Conservation (phyloP, 2,113 vertebrate species). For the Antigone vipio region DNA sequence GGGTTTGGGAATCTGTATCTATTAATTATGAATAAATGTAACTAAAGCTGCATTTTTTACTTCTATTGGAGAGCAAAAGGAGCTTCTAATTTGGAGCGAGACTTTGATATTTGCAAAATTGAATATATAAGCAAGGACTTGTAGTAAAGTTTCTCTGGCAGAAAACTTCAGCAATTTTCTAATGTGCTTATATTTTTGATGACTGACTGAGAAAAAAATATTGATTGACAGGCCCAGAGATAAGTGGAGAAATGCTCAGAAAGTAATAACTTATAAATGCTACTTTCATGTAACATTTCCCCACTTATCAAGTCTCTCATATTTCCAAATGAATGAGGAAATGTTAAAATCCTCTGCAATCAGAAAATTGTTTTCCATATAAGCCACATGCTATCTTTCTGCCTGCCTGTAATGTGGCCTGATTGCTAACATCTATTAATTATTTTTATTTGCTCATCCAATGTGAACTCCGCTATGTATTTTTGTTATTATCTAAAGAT, state of each 20-base stretch:
- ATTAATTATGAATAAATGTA: not conserved
- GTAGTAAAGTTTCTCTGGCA: not conserved
- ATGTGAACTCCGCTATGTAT: not conserved
- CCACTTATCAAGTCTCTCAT: not conserved
- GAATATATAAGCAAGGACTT: not conserved
- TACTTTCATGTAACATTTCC: not conserved
- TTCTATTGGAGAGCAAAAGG: not conserved
- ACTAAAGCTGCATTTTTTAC: not conserved
- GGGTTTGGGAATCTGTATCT: not conserved
- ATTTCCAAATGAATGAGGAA: not conserved
- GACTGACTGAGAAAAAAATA: not conserved
- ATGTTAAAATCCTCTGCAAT: conserved; percentile 14
- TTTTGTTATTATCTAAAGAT: not conserved
- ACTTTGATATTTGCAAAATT: not conserved
- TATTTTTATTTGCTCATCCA: not conserved
- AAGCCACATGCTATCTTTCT: not conserved
- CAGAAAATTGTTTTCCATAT: conserved; percentile 6
- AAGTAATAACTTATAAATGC: not conserved
- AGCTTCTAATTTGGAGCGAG: not conserved
- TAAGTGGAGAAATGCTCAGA: not conserved
- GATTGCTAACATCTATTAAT: not conserved
- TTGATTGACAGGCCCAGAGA: not conserved
- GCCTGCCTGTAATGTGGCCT: not conserved
- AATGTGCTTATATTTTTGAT: conserved; percentile 10
- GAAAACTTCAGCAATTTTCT: not conserved